Evolutionary conservation across 2,888 invertebrate genomes (phyloP), one percentile per base, ranked within the genome.

Genomic region (Cyclophora punctaria): DNA sequence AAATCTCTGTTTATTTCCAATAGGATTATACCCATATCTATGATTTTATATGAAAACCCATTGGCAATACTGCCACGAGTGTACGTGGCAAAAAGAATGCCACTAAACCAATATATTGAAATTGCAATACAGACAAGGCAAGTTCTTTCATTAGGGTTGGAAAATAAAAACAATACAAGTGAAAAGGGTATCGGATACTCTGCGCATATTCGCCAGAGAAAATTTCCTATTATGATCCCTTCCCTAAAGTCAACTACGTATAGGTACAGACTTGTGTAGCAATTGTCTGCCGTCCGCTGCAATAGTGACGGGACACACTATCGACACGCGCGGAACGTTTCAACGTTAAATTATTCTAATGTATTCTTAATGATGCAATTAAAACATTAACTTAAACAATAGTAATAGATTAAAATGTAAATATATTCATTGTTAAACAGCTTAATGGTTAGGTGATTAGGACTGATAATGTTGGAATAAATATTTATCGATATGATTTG

Each of bases 141-240:
- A 85, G 77, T 84, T 84, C 81, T 85, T 86, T 86, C 85, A 87
- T 87, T 87, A 85, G 78, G 80, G 79, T 80, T 80, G 75, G 75
- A 83, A 82, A 84, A 86, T 84, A 87, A 86, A 86, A 86, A 83
- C 85, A 85, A 87, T 83, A 86, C 82, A 82, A 84, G 80, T 83
- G 82, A 83, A 86, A 86, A 86, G 84, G 86, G 84, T 85, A 84
- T 80, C 78, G 78, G 75, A 79, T 78, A 78, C 78, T 71, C 74
- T 69, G 75, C 79, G 81, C 83, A 80, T 83, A 83, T 80, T 80
- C 78, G 79, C 72, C 75, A 71, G 78, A 81, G 82, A 80, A 83
- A 83, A 83, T 83, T 80, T 79, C 82, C 79, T 81, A 85, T 86
- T 86, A 86, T 85, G 81, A 82, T 81, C 83, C 85, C 80, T 80